Conservation (phyloP, 2,888 invertebrate species). For the Drosophila mimica region DNA sequence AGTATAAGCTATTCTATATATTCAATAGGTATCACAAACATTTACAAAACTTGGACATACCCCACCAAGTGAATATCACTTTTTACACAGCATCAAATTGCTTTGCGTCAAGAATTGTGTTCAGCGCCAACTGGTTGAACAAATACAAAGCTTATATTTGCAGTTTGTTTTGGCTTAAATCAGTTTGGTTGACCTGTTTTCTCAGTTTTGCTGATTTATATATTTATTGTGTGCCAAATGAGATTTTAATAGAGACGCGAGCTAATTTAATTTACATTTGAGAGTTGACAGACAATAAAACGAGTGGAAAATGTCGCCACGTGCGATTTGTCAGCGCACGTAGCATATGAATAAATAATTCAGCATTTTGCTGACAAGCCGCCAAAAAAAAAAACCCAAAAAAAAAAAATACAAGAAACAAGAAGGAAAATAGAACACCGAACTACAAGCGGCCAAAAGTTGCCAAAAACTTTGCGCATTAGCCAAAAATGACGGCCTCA, state of each 20-base stretch:
- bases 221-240: slow-evolving; percentile 50
- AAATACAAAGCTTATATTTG: slow-evolving; percentile 48
- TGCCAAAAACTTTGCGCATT: slow-evolving; percentile 71
- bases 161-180: slow-evolving; percentile 46
- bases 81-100: slow-evolving; percentile 24
- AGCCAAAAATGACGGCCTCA: slow-evolving; percentile 69
- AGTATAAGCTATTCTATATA: neutral
- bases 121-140: slow-evolving; percentile 21
- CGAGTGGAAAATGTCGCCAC: slow-evolving; percentile 43
- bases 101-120: slow-evolving; percentile 30
- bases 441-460: slow-evolving; percentile 37
- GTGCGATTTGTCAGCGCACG: slow-evolving; percentile 61
- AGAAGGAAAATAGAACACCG: slow-evolving; percentile 22
- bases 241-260: slow-evolving; percentile 66
- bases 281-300: slow-evolving; percentile 53
- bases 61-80: neutral
- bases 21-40: neutral
- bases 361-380: slow-evolving; percentile 50
- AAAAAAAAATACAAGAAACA: neutral
- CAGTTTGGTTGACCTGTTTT: slow-evolving; percentile 18
- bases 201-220: slow-evolving; percentile 49
- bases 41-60: neutral
- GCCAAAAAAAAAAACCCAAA: slow-evolving; percentile 22
- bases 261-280: slow-evolving; percentile 76
- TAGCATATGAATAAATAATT: slow-evolving; percentile 80